Percentiles rank a stretch among this genome's conserved stretches.
Evolutionary conservation across 2,888 invertebrate species (phyloP).

Genomic region (Octodonta nipae): DNA sequence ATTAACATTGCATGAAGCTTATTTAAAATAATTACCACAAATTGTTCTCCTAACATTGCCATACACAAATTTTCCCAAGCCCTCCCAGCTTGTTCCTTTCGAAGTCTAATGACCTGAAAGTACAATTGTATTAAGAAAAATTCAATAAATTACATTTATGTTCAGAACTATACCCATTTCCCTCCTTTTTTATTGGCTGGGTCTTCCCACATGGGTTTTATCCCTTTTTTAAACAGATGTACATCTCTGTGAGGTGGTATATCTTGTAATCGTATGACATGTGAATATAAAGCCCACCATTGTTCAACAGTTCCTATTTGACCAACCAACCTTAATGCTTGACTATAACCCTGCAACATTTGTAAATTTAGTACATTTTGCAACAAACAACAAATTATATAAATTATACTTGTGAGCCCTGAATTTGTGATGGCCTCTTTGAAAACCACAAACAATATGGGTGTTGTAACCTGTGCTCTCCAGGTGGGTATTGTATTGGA

Average conservation of each 20-base stretch:
- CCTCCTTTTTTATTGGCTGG: constrained; percentile 91
- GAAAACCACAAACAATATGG: constrained; percentile 80
- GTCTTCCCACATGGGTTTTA: constrained; percentile 99
- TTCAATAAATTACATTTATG: background rate
- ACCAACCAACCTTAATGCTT: constrained; percentile 79
- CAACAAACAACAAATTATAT: background rate
- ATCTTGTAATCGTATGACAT: constrained; percentile 78
- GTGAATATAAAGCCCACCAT: constrained; percentile 93
- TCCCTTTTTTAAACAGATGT: constrained; percentile 94
- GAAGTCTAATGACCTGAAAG: constrained; percentile 62
- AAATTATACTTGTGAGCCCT: constrained; percentile 41
- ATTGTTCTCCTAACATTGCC: constrained; percentile 97
- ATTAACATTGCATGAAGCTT: too few relatives aligned
- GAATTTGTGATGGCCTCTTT: constrained; percentile 29
- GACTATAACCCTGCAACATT: constrained; percentile 36
- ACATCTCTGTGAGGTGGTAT: constrained; percentile 84
- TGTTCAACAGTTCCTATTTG: constrained; percentile 88
- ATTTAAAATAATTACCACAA: constrained; percentile 61
- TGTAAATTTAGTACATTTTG: background rate
- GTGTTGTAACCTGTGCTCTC: constrained; percentile 86
- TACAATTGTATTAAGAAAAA: too few relatives aligned
- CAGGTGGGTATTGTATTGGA: constrained; percentile 60
- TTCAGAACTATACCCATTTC: constrained; percentile 67
- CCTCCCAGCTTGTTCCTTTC: constrained; percentile 85
- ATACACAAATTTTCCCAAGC: constrained; percentile 98